These are phyloP conservation scores for Pristionchus fissidentatus DNA, from an alignment of 2,888 invertebrate species.

Conservation along the genomic window DNA sequence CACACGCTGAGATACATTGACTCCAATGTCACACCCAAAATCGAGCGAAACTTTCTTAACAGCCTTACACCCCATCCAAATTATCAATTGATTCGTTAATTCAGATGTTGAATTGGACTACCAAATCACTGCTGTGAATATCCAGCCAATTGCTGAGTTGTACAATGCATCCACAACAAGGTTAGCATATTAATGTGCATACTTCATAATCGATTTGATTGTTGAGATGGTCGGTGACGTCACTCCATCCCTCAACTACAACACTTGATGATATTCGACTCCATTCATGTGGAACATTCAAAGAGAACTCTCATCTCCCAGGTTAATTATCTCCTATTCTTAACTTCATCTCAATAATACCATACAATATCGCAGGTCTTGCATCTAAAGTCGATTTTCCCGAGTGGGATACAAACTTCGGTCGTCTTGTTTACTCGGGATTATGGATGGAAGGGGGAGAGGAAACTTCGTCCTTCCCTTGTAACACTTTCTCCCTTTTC, in stretches of 20 bases:
- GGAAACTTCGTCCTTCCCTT: neutral
- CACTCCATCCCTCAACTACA: neutral
- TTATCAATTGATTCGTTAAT: neutral
- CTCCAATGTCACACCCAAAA: too few species aligned
- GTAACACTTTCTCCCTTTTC: neutral
- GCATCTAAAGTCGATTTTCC: constrained; percentile 56
- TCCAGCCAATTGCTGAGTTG: constrained; percentile 22
- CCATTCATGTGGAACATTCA: constrained; percentile 15
- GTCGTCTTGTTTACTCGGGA: constrained; percentile 52
- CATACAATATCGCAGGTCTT: constrained; percentile 14
- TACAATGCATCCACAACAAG: neutral
- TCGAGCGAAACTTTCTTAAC: too few species aligned
- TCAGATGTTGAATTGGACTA: constrained; percentile 43
- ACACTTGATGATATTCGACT: neutral
- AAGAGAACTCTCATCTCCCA: neutral
- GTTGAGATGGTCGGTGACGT: constrained; percentile 2
- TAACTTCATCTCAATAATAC: too few species aligned
- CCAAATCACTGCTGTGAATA: neutral
- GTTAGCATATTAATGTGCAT: neutral
- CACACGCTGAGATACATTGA: too few species aligned
- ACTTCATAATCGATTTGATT: neutral
- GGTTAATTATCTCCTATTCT: neutral
- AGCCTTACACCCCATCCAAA: neutral
- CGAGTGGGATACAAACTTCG: constrained; percentile 62
- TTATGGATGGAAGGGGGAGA: constrained; percentile 43